These are phyloP conservation scores for Drosophila borealis DNA, from an alignment of 2,888 invertebrate species.

Conservation along the genomic window DNA sequence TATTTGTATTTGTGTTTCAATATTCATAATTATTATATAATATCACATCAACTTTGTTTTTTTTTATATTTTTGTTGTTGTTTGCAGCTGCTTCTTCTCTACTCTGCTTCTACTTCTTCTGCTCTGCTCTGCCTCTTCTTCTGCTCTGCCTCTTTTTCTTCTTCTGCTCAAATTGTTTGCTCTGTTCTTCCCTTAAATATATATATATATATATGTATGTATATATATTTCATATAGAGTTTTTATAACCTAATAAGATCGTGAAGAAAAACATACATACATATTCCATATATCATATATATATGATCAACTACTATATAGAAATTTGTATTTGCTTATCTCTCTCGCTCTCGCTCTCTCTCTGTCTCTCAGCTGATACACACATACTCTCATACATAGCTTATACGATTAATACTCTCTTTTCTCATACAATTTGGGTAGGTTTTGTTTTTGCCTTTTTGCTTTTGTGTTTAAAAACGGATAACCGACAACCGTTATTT, in stretches of 20 bases:
- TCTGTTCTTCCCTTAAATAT: constrained; percentile 31
- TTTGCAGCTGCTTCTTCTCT: constrained; percentile 19
- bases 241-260: constrained; percentile 67
- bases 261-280: constrained; percentile 61
- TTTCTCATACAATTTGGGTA: constrained; percentile 48
- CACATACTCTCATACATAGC: constrained; percentile 35
- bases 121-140: too few species aligned
- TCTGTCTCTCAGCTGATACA: constrained; percentile 10
- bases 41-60: constrained; percentile 85
- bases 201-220: constrained; percentile 25
- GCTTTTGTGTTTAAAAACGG: constrained; percentile 49
- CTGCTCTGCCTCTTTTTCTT: constrained; percentile 20
- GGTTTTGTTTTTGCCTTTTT: constrained; percentile 47
- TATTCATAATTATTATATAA: constrained; percentile 83
- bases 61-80: constrained; percentile 41
- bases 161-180: constrained; percentile 41
- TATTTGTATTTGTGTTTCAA: constrained; percentile 46
- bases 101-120: neutral
- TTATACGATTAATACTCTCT: constrained; percentile 75
- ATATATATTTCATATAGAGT: constrained; percentile 41
- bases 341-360: neutral
- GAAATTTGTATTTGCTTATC: constrained; percentile 37
- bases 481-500: constrained; percentile 68
- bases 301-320: constrained; percentile 46
- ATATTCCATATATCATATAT: constrained; percentile 38